Percentiles rank a stretch among this genome's conserved stretches.
Evolutionary conservation across 2,113 vertebrate species (phyloP).

Genomic region (Passer domesticus): DNA sequence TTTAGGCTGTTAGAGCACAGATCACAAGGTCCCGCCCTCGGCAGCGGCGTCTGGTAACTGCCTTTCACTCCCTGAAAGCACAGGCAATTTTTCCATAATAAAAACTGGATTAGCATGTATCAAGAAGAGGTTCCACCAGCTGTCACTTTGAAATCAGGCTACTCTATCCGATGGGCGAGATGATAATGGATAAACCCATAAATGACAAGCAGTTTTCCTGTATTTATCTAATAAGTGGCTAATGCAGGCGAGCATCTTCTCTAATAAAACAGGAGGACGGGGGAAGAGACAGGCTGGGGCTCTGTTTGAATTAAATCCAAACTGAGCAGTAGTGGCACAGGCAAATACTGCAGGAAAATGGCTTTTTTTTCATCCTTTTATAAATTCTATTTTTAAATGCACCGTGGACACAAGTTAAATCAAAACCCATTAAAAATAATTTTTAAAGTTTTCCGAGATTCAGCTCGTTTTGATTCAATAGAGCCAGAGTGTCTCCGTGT

Average conservation of each 20-base stretch:
- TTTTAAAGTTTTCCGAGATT: background rate
- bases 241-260: constrained; percentile 61
- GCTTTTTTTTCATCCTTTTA: background rate
- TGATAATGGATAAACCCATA: constrained; percentile 88
- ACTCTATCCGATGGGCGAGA: constrained; percentile 80
- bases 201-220: constrained; percentile 80
- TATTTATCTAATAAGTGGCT: constrained; percentile 76
- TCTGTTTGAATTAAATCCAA: constrained; percentile 33
- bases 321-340: background rate
- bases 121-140: constrained; percentile 93
- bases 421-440: background rate
- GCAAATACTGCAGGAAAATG: background rate
- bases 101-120: constrained; percentile 99
- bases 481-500: background rate
- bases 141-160: constrained; percentile 95
- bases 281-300: constrained; percentile 10
- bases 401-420: background rate
- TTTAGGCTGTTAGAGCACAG: constrained; percentile 72
- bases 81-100: constrained; percentile 97
- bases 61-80: constrained; percentile 85
- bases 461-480: background rate
- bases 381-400: background rate
- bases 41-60: constrained; percentile 81
- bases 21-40: constrained; percentile 78
- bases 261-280: constrained; percentile 64